A percentile compares a stretch with the other conserved stretches of the same genome.
These are phyloP conservation scores for Taenaris catops DNA, from an alignment of 2,888 invertebrate genomes.

Conservation along the genomic window DNA sequence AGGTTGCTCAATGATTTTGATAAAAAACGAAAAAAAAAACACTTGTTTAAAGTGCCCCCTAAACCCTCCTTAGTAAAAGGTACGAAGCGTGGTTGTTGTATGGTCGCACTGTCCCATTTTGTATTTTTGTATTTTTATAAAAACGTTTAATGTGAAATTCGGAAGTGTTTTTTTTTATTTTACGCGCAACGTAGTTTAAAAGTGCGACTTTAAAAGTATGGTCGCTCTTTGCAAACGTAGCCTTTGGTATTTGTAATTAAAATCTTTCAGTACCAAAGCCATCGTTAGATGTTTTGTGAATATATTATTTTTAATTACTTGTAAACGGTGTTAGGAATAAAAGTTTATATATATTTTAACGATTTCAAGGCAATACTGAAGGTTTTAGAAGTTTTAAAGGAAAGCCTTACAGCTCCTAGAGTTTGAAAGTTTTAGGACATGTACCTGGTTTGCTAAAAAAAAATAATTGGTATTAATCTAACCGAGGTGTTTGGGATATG, in stretches of 20 bases:
- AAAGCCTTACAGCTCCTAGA: conserved; percentile 7
- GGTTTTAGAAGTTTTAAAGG: too few relatives aligned
- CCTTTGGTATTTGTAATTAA: not conserved
- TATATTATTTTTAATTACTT: not conserved
- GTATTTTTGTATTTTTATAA: conserved; percentile 80
- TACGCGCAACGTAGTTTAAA: conserved; percentile 60
- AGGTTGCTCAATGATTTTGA: conserved; percentile 69
- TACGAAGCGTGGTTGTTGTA: conserved; percentile 55
- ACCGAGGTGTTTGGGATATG: conserved; percentile 73
- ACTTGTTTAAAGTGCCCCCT: conserved; percentile 59
- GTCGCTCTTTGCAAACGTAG: conserved; percentile 2
- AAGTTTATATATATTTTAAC: conserved; percentile 1
- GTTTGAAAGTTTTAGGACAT: conserved; percentile 3
- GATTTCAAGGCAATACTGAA: conserved; percentile 2
- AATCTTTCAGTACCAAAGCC: not conserved
- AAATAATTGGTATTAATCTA: conserved; percentile 54
- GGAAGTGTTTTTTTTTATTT: conserved; percentile 68
- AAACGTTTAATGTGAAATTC: conserved; percentile 70
- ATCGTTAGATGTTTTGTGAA: not conserved
- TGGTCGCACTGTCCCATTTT: conserved; percentile 77
- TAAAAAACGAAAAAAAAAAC: too few relatives aligned
- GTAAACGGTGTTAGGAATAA: not conserved
- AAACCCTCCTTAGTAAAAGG: conserved; percentile 54
- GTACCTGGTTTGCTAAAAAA: conserved; percentile 18
- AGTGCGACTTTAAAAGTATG: not conserved